Conservation (phyloP, 2,888 invertebrate species). For the Nomada fabriciana region DNA sequence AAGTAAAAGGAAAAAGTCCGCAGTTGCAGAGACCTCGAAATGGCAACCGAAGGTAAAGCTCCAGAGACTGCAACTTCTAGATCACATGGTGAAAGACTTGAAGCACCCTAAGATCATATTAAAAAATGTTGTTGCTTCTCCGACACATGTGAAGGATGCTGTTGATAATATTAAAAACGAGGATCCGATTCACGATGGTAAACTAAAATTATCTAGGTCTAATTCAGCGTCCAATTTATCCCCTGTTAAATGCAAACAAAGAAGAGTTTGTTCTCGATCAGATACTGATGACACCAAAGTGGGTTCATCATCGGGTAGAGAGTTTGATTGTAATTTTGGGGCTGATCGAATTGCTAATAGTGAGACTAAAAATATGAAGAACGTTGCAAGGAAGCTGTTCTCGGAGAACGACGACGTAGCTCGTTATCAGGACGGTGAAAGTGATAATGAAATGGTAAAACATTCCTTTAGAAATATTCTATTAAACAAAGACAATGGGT, state of each 20-base stretch:
- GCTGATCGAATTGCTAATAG: background rate
- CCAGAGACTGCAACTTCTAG: constrained; percentile 78
- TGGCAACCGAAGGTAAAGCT: constrained; percentile 82
- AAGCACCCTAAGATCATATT: constrained; percentile 75
- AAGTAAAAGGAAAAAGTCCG: constrained; percentile 76
- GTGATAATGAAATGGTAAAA: constrained; percentile 16
- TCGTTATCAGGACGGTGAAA: constrained; percentile 5
- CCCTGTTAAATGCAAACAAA: constrained; percentile 56
- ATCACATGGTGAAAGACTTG: constrained; percentile 80
- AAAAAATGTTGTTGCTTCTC: constrained; percentile 15
- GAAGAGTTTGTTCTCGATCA: constrained; percentile 58
- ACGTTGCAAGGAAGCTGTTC: background rate
- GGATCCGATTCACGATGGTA: background rate
- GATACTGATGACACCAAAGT: constrained; percentile 60
- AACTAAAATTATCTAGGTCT: constrained; percentile 69
- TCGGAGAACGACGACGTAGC: background rate
- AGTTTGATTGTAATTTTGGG: constrained; percentile 4
- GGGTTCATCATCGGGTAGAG: background rate
- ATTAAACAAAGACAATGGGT: constrained; percentile 18
- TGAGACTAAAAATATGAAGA: constrained; percentile 22
- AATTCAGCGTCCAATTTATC: constrained; percentile 71
- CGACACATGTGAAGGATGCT: background rate
- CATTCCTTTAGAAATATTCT: constrained; percentile 22
- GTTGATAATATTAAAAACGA: background rate
- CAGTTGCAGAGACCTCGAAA: constrained; percentile 73